Evolutionary conservation across 2,888 invertebrate species (phyloP).

Genomic region (Hemithea aestivaria): DNA sequence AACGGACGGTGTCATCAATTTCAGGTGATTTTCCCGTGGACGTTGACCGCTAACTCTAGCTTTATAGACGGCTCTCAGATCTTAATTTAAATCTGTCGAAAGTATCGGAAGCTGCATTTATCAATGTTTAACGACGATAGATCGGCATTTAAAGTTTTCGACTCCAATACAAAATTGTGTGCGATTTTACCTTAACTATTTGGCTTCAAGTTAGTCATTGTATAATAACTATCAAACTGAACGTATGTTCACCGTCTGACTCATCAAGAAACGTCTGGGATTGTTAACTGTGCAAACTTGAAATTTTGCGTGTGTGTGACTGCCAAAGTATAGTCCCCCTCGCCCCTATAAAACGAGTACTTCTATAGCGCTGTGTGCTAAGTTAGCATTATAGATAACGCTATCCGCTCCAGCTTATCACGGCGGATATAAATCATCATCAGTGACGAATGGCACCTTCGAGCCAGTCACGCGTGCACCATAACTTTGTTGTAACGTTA

Average conservation of each 20-base stretch:
- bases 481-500: slow-evolving; percentile 76
- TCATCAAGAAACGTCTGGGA: no score
- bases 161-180: no score
- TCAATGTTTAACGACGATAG: no score
- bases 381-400: slow-evolving; percentile 13
- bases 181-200: no score
- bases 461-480: slow-evolving; percentile 67
- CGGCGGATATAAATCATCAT: slow-evolving; percentile 18
- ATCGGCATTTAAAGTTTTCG: no score
- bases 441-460: slow-evolving; percentile 42
- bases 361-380: slow-evolving; percentile 4
- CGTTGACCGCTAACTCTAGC: slow-evolving; percentile 36
- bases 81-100: slow-evolving; percentile 9
- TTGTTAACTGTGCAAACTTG: no score
- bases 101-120: neutral
- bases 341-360: slow-evolving; percentile 2
- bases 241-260: no score
- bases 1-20: slow-evolving; percentile 67
- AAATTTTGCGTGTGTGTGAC: no score
- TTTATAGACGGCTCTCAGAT: slow-evolving; percentile 18
- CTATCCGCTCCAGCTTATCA: slow-evolving; percentile 13
- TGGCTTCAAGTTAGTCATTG: no score
- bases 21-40: slow-evolving; percentile 55
- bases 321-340: neutral
- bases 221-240: no score